Conservation (phyloP, 30 jellyfish, hydroid and myxozoan genomes). For the Sanderia malayensis region DNA sequence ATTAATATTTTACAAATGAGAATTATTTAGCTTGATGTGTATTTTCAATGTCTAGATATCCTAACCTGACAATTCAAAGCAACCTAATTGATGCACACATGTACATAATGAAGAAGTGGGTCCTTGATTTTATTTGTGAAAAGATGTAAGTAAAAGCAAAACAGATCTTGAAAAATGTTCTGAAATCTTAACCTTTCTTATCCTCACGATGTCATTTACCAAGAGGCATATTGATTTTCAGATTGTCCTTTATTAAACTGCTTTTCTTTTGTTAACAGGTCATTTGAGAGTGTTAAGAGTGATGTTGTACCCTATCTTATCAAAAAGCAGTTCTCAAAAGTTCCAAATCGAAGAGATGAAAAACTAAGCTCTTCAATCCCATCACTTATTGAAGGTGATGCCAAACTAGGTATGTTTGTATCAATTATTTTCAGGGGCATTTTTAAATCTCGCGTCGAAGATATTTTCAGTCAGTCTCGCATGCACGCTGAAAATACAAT, state of each 20-base stretch:
- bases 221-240: too few relatives aligned
- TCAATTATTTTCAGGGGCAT: not conserved
- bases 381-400: slow-evolving; percentile 20
- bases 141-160: slow-evolving; percentile 36
- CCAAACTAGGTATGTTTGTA: slow-evolving; percentile 45
- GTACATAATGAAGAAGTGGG: slow-evolving; percentile 87
- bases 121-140: slow-evolving; percentile 64
- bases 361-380: slow-evolving; percentile 28
- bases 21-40: too few relatives aligned
- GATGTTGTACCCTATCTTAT: slow-evolving; percentile 78
- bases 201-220: too few relatives aligned
- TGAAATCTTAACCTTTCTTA: too few relatives aligned
- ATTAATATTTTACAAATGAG: too few relatives aligned
- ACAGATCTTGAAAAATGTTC: not conserved
- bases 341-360: not conserved
- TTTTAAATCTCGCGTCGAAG: too few relatives aligned
- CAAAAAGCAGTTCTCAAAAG: slow-evolving; percentile 69
- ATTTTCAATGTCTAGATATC: too few relatives aligned
- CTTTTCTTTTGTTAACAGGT: slow-evolving; percentile 36
- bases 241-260: too few relatives aligned
- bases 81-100: slow-evolving; percentile 72
- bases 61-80: slow-evolving; percentile 47
- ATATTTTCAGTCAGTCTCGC: too few relatives aligned
- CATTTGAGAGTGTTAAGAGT: slow-evolving; percentile 65
- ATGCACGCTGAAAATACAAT: too few relatives aligned